These are phyloP conservation scores for Diglossa cyanea DNA, from an alignment of 2,797 vertebrate species.

Conservation along the genomic window DNA sequence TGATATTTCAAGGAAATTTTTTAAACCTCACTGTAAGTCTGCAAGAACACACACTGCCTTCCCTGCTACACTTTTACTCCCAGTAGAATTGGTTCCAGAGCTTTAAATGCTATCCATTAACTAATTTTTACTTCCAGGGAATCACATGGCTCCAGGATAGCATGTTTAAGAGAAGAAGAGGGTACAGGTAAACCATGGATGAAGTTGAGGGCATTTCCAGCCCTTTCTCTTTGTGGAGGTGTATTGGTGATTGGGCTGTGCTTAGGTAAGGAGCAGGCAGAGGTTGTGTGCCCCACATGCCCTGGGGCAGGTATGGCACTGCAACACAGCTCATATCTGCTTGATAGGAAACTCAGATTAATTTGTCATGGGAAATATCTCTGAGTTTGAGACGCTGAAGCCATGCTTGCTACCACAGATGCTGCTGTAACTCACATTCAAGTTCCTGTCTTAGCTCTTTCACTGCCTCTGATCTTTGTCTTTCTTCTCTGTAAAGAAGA, in stretches of 20 bases:
- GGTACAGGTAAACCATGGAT: not conserved
- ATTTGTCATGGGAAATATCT: not conserved
- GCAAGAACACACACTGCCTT: rapidly evolving
- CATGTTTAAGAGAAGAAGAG: not conserved
- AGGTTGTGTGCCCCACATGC: rapidly evolving
- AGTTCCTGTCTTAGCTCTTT: not conserved
- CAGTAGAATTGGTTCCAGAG: not conserved
- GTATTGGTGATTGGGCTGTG: rapidly evolving
- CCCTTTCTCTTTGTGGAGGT: not conserved
- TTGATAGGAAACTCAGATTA: not conserved
- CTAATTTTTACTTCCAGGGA: not conserved
- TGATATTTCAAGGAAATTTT: not conserved
- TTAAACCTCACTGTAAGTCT: not conserved
- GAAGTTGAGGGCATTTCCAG: not conserved
- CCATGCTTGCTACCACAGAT: not conserved
- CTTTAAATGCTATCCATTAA: not conserved
- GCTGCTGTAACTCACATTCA: not conserved
- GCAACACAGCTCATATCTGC: not conserved
- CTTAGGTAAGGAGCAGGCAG: not conserved
- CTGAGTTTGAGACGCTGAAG: not conserved
- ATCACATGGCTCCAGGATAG: not conserved
- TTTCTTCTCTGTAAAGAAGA: not conserved
- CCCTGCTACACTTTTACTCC: not conserved
- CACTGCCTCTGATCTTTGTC: not conserved
- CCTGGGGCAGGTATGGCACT: not conserved